These are phyloP conservation scores for Pyrocoelia pectoralis DNA, from an alignment of 2,888 invertebrate species.

Conservation along the genomic window DNA sequence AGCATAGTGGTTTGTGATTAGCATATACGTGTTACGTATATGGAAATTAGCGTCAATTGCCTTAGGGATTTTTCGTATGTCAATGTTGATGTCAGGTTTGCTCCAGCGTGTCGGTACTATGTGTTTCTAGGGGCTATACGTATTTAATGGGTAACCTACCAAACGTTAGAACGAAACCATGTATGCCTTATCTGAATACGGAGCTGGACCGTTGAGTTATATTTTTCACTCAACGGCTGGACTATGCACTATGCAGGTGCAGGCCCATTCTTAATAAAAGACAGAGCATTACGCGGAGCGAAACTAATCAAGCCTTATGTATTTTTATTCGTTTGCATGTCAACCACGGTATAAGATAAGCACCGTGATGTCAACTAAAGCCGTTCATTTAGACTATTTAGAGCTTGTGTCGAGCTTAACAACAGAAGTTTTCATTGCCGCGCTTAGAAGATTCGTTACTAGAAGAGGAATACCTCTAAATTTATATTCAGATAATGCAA, in stretches of 20 bases:
- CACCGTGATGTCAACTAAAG: slow-evolving; percentile 44
- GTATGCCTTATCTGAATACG: slow-evolving; percentile 24
- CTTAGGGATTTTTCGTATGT: no score
- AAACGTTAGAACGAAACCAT: slow-evolving; percentile 9
- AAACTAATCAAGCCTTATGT: slow-evolving; percentile 42
- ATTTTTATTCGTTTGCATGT: slow-evolving; percentile 47
- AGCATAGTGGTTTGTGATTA: no score
- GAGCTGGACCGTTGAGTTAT: slow-evolving; percentile 47
- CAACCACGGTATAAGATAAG: no score
- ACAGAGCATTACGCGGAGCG: slow-evolving; percentile 28
- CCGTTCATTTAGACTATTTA: slow-evolving; percentile 49
- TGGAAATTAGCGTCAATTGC: no score
- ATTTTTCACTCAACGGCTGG: no score
- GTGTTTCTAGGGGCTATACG: no score
- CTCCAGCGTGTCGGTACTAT: no score
- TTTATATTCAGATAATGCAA: slow-evolving; percentile 50
- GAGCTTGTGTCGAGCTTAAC: slow-evolving; percentile 48
- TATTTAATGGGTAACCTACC: slow-evolving; percentile 38
- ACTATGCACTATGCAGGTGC: no score
- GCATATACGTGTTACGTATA: no score
- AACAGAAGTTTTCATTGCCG: slow-evolving; percentile 47
- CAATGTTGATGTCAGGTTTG: no score
- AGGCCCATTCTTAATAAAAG: slow-evolving; percentile 41
- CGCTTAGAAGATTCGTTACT: slow-evolving; percentile 46
- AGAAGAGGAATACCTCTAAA: slow-evolving; percentile 44